Conservation (phyloP, 2,888 invertebrate species). For the Mimachlamys varia region DNA sequence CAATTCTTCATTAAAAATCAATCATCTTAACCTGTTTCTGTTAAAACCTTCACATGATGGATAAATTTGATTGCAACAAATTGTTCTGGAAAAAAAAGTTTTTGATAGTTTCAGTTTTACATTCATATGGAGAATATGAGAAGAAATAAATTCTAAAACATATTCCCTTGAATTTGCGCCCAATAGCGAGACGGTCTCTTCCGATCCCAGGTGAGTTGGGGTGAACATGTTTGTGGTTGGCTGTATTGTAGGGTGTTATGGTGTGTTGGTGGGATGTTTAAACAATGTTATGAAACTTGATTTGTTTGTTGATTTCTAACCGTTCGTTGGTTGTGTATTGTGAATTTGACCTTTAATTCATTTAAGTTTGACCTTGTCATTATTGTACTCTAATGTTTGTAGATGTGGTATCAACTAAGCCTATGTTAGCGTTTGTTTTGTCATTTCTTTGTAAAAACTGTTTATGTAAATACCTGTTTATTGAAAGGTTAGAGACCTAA, state of each 20-base stretch:
- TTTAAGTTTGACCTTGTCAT: background rate
- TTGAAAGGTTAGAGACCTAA: too few relatives aligned
- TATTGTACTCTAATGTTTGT: background rate
- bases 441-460: too few relatives aligned
- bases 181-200: background rate
- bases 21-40: too few relatives aligned
- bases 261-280: background rate
- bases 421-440: too few relatives aligned
- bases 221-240: background rate
- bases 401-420: background rate
- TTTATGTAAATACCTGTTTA: too few relatives aligned
- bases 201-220: background rate
- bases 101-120: background rate
- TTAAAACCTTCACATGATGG: too few relatives aligned
- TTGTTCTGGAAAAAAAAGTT: too few relatives aligned
- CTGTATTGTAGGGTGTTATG: background rate
- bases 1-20: too few relatives aligned
- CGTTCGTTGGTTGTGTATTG: background rate
- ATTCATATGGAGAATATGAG: background rate
- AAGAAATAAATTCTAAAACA: background rate
- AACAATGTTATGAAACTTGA: background rate
- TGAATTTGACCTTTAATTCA: background rate
- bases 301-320: conserved; percentile 20
- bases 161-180: background rate
- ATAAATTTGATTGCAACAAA: too few relatives aligned